These are phyloP conservation scores for Jacana jacana DNA, from an alignment of 2,113 vertebrate species.

Conservation along the genomic window DNA sequence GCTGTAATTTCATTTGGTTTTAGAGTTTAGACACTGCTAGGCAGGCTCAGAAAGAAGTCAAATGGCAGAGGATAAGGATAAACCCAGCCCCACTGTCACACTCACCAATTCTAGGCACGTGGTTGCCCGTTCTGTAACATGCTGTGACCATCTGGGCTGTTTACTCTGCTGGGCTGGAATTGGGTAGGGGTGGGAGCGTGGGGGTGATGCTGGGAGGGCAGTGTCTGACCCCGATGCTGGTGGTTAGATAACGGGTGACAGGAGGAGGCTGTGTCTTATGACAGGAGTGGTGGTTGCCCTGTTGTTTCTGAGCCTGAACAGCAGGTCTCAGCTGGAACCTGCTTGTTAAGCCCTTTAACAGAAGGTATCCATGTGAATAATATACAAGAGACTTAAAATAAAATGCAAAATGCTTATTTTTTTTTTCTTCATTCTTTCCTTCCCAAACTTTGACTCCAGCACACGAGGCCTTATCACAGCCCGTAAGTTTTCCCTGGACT, in stretches of 20 bases:
- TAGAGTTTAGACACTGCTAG: background rate
- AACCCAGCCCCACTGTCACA: background rate
- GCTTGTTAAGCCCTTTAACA: background rate
- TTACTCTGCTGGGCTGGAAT: background rate
- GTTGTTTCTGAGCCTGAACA: background rate
- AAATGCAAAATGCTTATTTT: background rate
- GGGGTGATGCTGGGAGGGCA: background rate
- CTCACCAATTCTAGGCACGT: rapidly evolving
- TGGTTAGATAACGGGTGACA: background rate
- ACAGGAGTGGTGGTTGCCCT: background rate
- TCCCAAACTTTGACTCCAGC: background rate
- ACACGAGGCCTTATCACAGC: background rate
- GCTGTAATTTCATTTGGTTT: background rate
- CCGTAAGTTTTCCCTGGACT: background rate
- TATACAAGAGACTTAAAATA: background rate
- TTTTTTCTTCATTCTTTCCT: background rate
- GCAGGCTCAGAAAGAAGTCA: background rate
- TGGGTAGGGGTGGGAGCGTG: background rate
- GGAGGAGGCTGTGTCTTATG: background rate
- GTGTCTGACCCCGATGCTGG: background rate
- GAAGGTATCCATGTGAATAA: background rate
- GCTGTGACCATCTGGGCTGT: background rate
- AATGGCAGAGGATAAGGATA: background rate
- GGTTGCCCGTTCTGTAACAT: too few species aligned
- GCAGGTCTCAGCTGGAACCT: background rate